Evolutionary conservation across 2,888 invertebrate genomes (phyloP), one percentile per base, ranked within the genome.

Genomic region (Drosophila fungiperda): DNA sequence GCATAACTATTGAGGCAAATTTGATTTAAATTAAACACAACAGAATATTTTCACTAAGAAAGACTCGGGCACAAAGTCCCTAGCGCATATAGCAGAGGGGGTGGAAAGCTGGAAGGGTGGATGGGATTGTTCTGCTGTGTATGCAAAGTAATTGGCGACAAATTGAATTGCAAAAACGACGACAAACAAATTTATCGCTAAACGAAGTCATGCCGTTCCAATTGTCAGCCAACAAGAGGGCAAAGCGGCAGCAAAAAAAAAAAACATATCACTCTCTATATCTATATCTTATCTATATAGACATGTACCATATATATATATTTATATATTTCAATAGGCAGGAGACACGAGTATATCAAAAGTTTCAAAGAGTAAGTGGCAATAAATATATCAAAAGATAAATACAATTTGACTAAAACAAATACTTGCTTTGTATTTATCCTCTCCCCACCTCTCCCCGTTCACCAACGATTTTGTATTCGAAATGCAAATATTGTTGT

Each of bases 121-220:
- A 36, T 29, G 42, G 20, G 54, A 50, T 68, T 55, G 62, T 54
- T 73, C 9, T 74, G 71, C 55, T 72, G 65, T 17, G 71, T 79
- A 87, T 84, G 86, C 86, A 87, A 87, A 87, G 81, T 86, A 87
- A 87, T 87, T 87, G 86, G 87, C 84, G 83, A 73, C 78, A 88
- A 87, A 87, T 87, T 87, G 75, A 87, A 87, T 88, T 88, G 85
- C 75, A 82, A 73, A 70, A 70, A 80, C 66, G 68, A 73, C 76
- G 66, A 81, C 76, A 61, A 61, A 45, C 42, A 73, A 74, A 78
- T 89, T 71, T 78, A 84, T 83, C 86, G 81, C 90, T 90, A 90
- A 90, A 90, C 89, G 90, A 90, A 90, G 90, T 90, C 90, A 90
- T 90, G 90, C 90, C 87, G 81, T 87, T 88, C 79, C 90, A 90